Percentiles rank a stretch among this genome's conserved stretches.
Conservation (phyloP, 2,797 vertebrate species). For the Galagoides demidoff region DNA sequence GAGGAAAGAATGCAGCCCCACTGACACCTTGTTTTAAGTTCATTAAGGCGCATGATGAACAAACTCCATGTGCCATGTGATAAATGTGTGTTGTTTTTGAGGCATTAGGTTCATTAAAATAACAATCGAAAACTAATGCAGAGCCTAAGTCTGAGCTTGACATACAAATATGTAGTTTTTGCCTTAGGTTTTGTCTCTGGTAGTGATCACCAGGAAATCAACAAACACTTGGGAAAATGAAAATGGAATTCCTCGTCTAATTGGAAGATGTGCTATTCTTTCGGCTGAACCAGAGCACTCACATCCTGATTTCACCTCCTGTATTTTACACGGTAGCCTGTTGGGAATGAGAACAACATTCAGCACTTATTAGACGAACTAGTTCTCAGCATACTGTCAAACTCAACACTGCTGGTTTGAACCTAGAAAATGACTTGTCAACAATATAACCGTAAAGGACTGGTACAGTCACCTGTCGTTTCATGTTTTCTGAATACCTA, state of each 20-base stretch:
- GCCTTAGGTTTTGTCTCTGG: slow-evolving; percentile 77
- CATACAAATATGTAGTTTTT: slow-evolving; percentile 79
- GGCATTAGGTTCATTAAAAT: background rate
- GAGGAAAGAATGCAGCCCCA: background rate
- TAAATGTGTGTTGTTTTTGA: background rate
- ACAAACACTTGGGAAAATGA: slow-evolving; percentile 81
- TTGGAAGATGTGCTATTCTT: slow-evolving; percentile 70
- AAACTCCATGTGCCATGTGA: background rate
- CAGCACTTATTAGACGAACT: slow-evolving; percentile 71
- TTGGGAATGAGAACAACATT: slow-evolving; percentile 79
- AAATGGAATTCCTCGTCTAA: slow-evolving; percentile 82
- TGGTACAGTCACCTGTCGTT: background rate
- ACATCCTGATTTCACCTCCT: slow-evolving; percentile 77
- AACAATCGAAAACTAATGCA: background rate
- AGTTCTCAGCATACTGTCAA: slow-evolving; percentile 32
- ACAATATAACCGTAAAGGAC: background rate
- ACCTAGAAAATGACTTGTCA: slow-evolving; percentile 44
- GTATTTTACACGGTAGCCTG: slow-evolving; percentile 76
- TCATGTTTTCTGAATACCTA: background rate
- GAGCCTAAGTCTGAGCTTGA: slow-evolving; percentile 55
- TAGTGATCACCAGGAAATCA: slow-evolving; percentile 71
- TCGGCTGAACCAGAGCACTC: slow-evolving; percentile 82
- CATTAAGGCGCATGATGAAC: background rate
- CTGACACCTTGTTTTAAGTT: background rate
- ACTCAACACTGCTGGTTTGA: slow-evolving; percentile 33